Percentiles rank a stretch among this genome's conserved stretches.
phyloP scores from a whole-genome alignment of 1,140 invertebrate species.

The roundworm (Caenorhabditis elegans) region DNA sequence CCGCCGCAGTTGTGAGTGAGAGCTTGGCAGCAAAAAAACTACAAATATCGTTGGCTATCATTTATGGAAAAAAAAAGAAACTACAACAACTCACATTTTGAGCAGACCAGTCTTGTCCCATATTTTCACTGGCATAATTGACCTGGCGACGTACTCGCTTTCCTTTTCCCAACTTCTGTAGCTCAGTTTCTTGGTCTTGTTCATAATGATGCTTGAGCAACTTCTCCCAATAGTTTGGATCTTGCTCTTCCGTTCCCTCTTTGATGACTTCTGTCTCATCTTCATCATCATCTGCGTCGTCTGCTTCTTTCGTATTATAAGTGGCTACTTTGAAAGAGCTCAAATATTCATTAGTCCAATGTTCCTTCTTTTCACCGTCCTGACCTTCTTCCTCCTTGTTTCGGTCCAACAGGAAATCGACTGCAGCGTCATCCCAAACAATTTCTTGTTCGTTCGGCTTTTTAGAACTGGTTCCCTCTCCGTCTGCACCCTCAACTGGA shows the following conservation, averaged over 20 bases:
- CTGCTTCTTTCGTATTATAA: constrained; percentile 76
- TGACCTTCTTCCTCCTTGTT: constrained; percentile 67
- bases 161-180: constrained; percentile 78
- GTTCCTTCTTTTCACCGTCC: constrained; percentile 81
- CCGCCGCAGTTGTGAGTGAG: constrained; percentile 33
- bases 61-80: too few species aligned
- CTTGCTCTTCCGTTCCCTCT: constrained; percentile 93
- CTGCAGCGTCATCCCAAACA: constrained; percentile 95
- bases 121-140: constrained; percentile 64
- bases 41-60: not conserved
- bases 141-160: constrained; percentile 85
- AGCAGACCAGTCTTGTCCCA: constrained; percentile 52
- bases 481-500: not conserved
- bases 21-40: not conserved
- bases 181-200: constrained; percentile 96
- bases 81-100: not conserved
- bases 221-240: constrained; percentile 99
- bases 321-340: constrained; percentile 87
- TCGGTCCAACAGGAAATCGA: constrained; percentile 86
- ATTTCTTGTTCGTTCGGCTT: constrained; percentile 71
- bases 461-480: constrained; percentile 57
- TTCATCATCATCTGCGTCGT: constrained; percentile 79
- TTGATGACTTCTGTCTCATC: constrained; percentile 94
- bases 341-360: constrained; percentile 98
- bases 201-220: constrained; percentile 96